Evolutionary conservation across 2,113 vertebrate genomes (phyloP), one percentile per base, ranked within the genome.

Genomic region (Tautogolabrus adspersus): DNA sequence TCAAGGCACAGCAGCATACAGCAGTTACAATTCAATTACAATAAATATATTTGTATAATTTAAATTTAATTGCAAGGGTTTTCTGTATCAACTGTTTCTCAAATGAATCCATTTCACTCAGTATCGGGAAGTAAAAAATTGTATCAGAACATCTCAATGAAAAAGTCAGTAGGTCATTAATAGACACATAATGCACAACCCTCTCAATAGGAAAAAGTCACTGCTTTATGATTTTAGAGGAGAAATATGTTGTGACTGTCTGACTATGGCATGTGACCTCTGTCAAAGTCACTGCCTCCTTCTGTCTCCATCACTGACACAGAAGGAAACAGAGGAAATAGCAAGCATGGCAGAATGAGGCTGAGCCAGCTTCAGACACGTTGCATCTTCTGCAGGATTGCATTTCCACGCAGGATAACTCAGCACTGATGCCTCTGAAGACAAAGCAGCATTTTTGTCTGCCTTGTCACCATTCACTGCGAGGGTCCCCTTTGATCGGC

Each of bases 291-390:
- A 76, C 26, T 63, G 72, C 78, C 81, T 71, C 64, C 38, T 8
- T 68, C 79, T 8, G 23, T 73, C 69, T 81, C 44, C 30, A 15
- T 83, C 75, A 71, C 75, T 63, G 22, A 6, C 10, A 8, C 70
- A 62, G 56, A 77, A 71, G 54, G 57, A 75, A 77, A 70, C 66
- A 73, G 59, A 74, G 6, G 63, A 65, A 86, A 81, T 0, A 57
- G 65, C 75, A 13, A 86, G 61, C 42, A 0, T 75, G 79, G 83
- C 89, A 79, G 81, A 89, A 90, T 82, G 74, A 85, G 83, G 83
- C 65, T 46, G 79, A 65, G 65, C 57, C 42, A 26, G 65, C 65
- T 65, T 58, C 75, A 84, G 23, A 82, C 49, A 52, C 59, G n/a
- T 68, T 30, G 44, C 66, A 42, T 72, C 65, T 63, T 57, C 60